Evolutionary conservation across 2,888 invertebrate species (phyloP), one percentile per base, ranked within the genome.

Genomic region (Barypeithes pellucidus): DNA sequence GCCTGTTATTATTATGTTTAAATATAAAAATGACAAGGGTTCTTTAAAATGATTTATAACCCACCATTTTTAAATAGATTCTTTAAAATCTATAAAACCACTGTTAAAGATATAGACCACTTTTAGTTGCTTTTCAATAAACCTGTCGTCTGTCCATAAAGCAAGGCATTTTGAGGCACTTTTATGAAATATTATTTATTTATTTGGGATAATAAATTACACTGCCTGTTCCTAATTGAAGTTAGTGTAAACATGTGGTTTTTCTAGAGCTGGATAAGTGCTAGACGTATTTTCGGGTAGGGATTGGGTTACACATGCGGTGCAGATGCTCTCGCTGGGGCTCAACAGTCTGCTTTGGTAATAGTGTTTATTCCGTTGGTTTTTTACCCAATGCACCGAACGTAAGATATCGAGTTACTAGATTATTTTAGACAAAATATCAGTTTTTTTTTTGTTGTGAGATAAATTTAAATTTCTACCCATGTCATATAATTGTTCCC

Each of bases 201-300:
- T 80, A 80, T 80, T 80, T 80, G 78, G 76, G 74, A 69, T 77
- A 79, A 79, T 79, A 79, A 79, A 80, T 78, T 77, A 78, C 73
- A 66, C 72, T 73, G 75, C 69, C 79, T 77, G 79, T 76, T 78
- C 77, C 79, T 79, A 80, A 80, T 79, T 78, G 79, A 79, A 78
- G 73, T 77, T 76, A 73, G 76, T 76, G 77, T 80, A 80, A 80
- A 81, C 81, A 81, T 81, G 80, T 81, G 81, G 80, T 81, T 81
- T 80, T 81, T 80, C 77, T 78, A 77, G 79, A 78, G 76, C 78
- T 73, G 77, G 76, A 79, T 80, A 78, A 78, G 77, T 78, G 78
- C 77, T 75, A 77, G 78, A 75, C 76, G 62, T 66, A 72, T 75
- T 75, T 75, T 77, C 76, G 78, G 74, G 73, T 74, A 75, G 74